Evolutionary conservation across 1,140 invertebrate genomes (phyloP).

Genomic region (Drosophila pandora): DNA sequence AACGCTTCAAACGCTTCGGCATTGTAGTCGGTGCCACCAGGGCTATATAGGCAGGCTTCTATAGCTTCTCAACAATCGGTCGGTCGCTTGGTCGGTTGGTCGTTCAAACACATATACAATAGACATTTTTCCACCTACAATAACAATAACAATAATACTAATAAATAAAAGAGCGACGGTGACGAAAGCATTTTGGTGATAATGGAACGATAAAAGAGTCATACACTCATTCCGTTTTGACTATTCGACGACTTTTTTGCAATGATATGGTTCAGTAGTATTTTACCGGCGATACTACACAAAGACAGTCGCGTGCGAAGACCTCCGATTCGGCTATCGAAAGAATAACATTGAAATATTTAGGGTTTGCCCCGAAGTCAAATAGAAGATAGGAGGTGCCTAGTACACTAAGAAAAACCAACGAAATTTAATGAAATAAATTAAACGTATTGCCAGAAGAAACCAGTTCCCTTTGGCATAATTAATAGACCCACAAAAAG

Average conservation of each 20-base stretch:
- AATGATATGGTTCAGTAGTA: conserved; percentile 22
- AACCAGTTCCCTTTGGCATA: conserved; percentile 34
- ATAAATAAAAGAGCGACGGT: conserved; percentile 52
- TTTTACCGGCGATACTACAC: conserved; percentile 23
- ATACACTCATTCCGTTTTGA: conserved; percentile 28
- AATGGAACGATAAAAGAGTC: conserved; percentile 77
- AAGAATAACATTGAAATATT: conserved; percentile 17
- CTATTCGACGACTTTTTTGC: conserved; percentile 40
- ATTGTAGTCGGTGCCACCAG: conserved; percentile 50
- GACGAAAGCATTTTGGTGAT: conserved; percentile 78
- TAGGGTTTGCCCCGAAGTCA: not conserved
- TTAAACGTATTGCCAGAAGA: not conserved
- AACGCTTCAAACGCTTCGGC: conserved; percentile 61
- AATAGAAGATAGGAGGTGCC: conserved; percentile 17
- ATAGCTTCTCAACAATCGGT: not conserved
- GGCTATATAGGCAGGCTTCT: conserved; percentile 25
- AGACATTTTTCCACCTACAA: conserved; percentile 28
- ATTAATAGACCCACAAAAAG: conserved; percentile 43
- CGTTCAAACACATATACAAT: conserved; percentile 50
- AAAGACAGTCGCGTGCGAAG: conserved; percentile 30
- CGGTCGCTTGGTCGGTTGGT: not conserved
- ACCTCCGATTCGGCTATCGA: conserved; percentile 6
- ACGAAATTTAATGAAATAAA: not conserved
- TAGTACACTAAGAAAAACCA: conserved; percentile 22
- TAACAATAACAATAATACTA: conserved; percentile 39